Conservation (phyloP, 1,140 invertebrate species). For the Hyphantria cunea region DNA sequence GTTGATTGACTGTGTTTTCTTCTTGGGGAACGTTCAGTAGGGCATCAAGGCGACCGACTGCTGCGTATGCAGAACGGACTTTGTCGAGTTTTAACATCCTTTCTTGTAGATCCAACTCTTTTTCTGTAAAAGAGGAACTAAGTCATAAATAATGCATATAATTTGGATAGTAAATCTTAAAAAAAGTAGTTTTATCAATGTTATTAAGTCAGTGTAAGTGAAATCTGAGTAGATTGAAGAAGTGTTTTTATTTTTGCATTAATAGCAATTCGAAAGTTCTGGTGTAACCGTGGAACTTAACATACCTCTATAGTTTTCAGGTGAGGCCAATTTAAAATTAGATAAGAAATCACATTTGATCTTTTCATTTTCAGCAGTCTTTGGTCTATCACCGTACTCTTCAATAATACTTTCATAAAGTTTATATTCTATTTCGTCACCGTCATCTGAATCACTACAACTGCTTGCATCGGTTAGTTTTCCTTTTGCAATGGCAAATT, state of each 20-base stretch:
- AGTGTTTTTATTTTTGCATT: too few relatives aligned
- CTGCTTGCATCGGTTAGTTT: conserved; percentile 43
- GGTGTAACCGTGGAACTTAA: not conserved
- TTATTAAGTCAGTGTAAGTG: too few relatives aligned
- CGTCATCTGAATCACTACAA: conserved; percentile 73
- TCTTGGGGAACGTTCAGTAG: conserved; percentile 34
- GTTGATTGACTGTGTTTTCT: conserved; percentile 9
- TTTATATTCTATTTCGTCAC: conserved; percentile 61
- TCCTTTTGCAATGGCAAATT: conserved; percentile 55
- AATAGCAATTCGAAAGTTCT: too few relatives aligned
- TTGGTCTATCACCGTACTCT: conserved; percentile 45
- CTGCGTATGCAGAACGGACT: conserved; percentile 61
- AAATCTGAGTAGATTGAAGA: too few relatives aligned
- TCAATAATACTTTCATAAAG: conserved; percentile 63
- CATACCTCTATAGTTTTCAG: conserved; percentile 62
- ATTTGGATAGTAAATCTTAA: too few relatives aligned
- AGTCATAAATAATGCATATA: too few relatives aligned
- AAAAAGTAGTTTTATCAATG: too few relatives aligned
- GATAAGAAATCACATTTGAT: conserved; percentile 68
- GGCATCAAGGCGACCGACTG: conserved; percentile 57
- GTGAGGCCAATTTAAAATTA: conserved; percentile 61
- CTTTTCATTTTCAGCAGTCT: conserved; percentile 28
- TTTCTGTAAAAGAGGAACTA: conserved; percentile 42
- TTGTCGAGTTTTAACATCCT: conserved; percentile 50
- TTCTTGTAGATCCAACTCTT: conserved; percentile 56